Base-by-base conservation (phyloP, 2,797 vertebrate species). In the Microctenopoma stevenorrisi region DNA sequence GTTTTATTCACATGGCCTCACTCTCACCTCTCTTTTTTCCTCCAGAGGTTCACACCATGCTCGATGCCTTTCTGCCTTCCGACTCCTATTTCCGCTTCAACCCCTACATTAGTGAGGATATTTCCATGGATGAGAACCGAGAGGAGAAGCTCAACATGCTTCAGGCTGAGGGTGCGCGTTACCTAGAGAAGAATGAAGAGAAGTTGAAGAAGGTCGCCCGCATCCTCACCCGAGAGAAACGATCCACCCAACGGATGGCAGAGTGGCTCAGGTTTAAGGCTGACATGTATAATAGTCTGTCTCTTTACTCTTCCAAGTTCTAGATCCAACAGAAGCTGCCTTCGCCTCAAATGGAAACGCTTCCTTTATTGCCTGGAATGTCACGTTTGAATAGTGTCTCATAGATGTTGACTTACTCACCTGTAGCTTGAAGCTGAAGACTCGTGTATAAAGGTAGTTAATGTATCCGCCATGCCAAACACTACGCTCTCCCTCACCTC, bases 61-160 rank as follows among this genome's bases (percentile, higher is more conserved):
- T 99, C 53, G 94, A 98, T 58, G 96, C 95, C 22, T 94, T 98
- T 54, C 94, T 98, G 60, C 97, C 96, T 44, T 87, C 95, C 5
- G 84, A 97, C 83, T 95, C 95, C 0, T 99, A 99, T 48, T 99
- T 97, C 91, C 96, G 98, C 88, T 98, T 99, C 92, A 99, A 99
- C 91, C 98, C 98, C n/a, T 92, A 95, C 54, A 92, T 98, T 93
- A 96, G 91, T 62, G 96, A 99, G 82, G 97, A 99, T 25, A 91
- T 98, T 84, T 68, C 95, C 75, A 92, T 99, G 81, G 96, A 99
- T 70, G 98, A 99, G 83, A 97, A 89, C 86, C 96, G 97, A 11
- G 94, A 94, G 2, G 97, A 99, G 90, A 98, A 97, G 62, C 94
- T 99, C 40, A 94, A 81, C 85, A 90, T 94, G 78, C 93, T 99